Percentiles rank a stretch among this genome's conserved stretches.
These are phyloP conservation scores for Amiota minor DNA, from an alignment of 2,888 invertebrate genomes.

Conservation along the genomic window DNA sequence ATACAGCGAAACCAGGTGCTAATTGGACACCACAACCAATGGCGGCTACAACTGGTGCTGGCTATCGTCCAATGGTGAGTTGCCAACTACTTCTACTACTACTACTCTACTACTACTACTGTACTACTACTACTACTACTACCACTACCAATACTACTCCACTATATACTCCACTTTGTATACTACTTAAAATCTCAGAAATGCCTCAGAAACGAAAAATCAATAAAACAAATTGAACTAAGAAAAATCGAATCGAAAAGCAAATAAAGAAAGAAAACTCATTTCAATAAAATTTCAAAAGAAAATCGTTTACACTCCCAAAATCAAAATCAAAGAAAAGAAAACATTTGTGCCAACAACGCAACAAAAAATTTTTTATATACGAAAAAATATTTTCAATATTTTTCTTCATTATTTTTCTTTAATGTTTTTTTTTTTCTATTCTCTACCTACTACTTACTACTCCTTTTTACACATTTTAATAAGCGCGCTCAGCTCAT, in stretches of 20 bases:
- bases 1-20: constrained; percentile 84
- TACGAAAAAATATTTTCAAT: constrained; percentile 33
- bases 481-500: constrained; percentile 23
- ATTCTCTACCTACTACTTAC: constrained; percentile 21
- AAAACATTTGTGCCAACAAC: constrained; percentile 45
- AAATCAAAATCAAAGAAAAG: constrained; percentile 35
- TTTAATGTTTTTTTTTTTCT: constrained; percentile 34
- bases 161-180: constrained; percentile 14
- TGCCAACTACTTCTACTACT: constrained; percentile 45
- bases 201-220: constrained; percentile 34
- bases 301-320: constrained; percentile 28
- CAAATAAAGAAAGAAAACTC: constrained; percentile 33
- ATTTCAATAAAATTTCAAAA: constrained; percentile 20
- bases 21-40: constrained; percentile 92
- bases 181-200: constrained; percentile 37
- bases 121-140: constrained; percentile 38
- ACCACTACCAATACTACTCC: constrained; percentile 46
- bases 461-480: constrained; percentile 39
- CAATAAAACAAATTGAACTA: constrained; percentile 25
- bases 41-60: constrained; percentile 90
- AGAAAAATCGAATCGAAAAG: constrained; percentile 26
- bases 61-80: constrained; percentile 90
- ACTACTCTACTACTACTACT: constrained; percentile 49
- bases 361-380: constrained; percentile 40
- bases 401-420: constrained; percentile 26